Conservation (phyloP, 2,113 vertebrate genomes). For the Saccopteryx leptura region DNA sequence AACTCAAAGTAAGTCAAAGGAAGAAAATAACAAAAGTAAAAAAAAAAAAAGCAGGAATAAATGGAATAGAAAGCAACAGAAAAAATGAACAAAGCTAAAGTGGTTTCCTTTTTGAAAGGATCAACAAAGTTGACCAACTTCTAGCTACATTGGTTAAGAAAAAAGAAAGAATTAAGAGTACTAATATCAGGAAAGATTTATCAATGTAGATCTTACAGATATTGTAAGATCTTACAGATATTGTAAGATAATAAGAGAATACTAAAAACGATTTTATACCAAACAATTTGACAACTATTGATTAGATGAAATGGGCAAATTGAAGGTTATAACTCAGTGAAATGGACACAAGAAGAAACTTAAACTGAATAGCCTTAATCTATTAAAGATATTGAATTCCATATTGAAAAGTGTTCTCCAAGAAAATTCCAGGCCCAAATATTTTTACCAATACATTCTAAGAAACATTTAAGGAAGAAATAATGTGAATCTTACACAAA, state of each 20-base stretch:
- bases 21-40: not conserved
- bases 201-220: not conserved
- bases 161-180: not conserved
- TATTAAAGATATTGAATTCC: constrained; percentile 28
- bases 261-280: constrained; percentile 35
- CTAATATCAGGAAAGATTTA: not conserved
- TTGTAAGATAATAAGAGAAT: not conserved
- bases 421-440: not conserved
- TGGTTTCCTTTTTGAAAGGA: not conserved
- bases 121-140: not conserved
- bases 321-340: constrained; percentile 18
- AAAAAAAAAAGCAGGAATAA: not conserved
- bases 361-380: not conserved
- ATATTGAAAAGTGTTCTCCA: not conserved
- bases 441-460: constrained; percentile 35
- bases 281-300: not conserved
- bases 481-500: not conserved
- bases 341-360: constrained; percentile 2
- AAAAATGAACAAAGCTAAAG: not conserved
- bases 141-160: not conserved
- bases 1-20: not conserved
- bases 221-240: not conserved
- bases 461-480: not conserved
- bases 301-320: not conserved
- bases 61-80: not conserved